Percentiles rank a stretch among this genome's conserved stretches.
These are phyloP conservation scores for Xenentodon cancila DNA, from an alignment of 2,797 vertebrate species.

Conservation along the genomic window DNA sequence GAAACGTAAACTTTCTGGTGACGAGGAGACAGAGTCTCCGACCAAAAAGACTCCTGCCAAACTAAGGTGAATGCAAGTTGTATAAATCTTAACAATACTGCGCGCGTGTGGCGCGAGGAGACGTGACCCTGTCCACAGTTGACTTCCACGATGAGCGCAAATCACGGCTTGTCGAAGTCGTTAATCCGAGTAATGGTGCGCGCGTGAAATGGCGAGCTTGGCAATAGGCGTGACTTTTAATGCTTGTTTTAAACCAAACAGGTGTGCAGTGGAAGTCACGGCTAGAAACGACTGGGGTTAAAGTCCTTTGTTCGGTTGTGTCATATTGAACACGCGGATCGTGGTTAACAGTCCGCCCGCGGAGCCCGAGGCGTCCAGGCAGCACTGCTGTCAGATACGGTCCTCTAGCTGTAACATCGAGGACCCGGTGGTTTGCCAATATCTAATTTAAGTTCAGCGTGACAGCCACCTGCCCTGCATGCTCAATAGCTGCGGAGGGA, in stretches of 20 bases:
- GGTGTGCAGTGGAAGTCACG: neutral
- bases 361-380: neutral
- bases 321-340: neutral
- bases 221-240: too few relatives aligned
- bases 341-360: neutral
- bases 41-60: conserved; percentile 49
- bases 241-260: neutral
- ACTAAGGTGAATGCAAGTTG: conserved; percentile 68
- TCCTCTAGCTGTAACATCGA: neutral
- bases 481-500: conserved; percentile 15
- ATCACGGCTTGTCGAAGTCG: neutral
- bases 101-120: neutral
- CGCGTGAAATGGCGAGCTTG: too few relatives aligned
- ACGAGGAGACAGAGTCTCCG: conserved; percentile 48
- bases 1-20: conserved; percentile 72
- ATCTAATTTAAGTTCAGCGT: conserved; percentile 16
- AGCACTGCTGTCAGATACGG: too few relatives aligned
- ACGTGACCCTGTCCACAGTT: neutral
- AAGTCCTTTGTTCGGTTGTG: conserved; percentile 6
- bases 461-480: conserved; percentile 20
- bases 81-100: neutral
- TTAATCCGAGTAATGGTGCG: neutral
- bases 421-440: conserved; percentile 6
- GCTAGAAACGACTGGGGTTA: neutral
- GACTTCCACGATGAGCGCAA: neutral